Evolutionary conservation across 2,113 vertebrate species (phyloP).

Genomic region (Atractosteus spatula): DNA sequence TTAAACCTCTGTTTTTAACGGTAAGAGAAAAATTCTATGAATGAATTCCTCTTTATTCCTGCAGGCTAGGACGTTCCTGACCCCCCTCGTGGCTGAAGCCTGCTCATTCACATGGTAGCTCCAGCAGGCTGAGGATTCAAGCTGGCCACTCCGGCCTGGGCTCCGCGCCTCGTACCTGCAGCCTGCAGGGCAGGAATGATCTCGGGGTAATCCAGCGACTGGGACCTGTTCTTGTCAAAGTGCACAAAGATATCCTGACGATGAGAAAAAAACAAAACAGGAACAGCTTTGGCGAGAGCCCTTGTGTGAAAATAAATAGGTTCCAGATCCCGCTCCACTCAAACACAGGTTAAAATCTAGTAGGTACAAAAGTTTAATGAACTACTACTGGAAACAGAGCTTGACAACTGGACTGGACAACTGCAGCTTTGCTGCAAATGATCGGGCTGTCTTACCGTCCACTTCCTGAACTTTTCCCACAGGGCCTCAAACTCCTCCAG

Average conservation of each 20-base stretch:
- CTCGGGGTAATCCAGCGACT: constrained; percentile 54
- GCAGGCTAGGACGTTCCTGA: too few species aligned
- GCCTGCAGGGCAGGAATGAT: constrained; percentile 50
- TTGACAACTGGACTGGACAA: too few species aligned
- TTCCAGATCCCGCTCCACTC: not conserved
- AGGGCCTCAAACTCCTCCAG: constrained; percentile 52
- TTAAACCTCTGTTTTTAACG: too few species aligned
- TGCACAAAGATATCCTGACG: constrained; percentile 60
- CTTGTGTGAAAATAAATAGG: not conserved
- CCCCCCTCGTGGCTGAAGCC: too few species aligned
- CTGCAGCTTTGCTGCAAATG: not conserved
- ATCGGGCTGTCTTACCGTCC: constrained; percentile 52
- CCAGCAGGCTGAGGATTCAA: too few species aligned
- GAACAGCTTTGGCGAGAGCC: not conserved
- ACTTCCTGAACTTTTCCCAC: constrained; percentile 60
- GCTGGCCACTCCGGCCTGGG: too few species aligned
- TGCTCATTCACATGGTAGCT: too few species aligned
- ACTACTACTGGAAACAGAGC: not conserved
- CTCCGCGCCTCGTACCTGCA: constrained; percentile 51
- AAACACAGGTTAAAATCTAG: not conserved
- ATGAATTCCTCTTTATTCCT: too few species aligned
- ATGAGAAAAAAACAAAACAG: constrained; percentile 9
- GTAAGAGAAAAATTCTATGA: too few species aligned
- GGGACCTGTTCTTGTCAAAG: constrained; percentile 55
- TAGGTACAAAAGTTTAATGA: not conserved